phyloP scores from a whole-genome alignment of 2,888 invertebrate genomes.

The Cerastis leucographa region DNA sequence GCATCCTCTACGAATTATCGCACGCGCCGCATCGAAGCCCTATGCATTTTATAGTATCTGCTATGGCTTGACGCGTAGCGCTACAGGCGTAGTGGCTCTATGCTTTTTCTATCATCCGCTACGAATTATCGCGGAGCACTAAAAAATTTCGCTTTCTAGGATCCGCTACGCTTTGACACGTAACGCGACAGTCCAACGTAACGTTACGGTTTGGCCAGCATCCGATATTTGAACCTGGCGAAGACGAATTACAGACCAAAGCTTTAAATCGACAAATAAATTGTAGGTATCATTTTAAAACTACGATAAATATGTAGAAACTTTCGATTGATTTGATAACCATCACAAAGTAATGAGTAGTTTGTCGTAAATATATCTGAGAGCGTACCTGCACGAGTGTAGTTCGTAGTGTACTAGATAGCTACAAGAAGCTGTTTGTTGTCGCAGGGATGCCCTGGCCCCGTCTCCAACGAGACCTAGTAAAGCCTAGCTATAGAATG shows the following conservation, averaged over 20 bases:
- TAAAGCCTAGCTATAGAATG: slow-evolving; percentile 83
- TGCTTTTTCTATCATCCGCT: background rate
- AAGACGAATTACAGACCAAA: background rate
- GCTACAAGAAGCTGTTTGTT: slow-evolving; percentile 62
- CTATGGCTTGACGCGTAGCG: background rate
- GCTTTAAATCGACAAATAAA: background rate
- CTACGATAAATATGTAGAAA: background rate
- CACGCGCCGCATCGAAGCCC: background rate
- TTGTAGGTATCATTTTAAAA: background rate
- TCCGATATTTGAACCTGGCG: background rate
- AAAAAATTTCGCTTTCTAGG: background rate
- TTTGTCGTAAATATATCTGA: slow-evolving; percentile 7
- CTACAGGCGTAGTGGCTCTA: background rate
- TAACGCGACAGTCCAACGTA: background rate
- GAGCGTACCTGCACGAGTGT: background rate
- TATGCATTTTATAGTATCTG: background rate
- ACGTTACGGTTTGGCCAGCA: background rate
- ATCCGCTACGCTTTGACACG: background rate
- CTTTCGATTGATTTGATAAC: background rate
- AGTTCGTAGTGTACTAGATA: slow-evolving; percentile 41
- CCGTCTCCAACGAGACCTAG: slow-evolving; percentile 88
- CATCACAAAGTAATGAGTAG: slow-evolving; percentile 18
- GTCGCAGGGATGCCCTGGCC: slow-evolving; percentile 87
- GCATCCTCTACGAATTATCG: background rate
- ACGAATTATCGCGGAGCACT: background rate